phyloP scores from a whole-genome alignment of 2,888 invertebrate species.

The Helicoverpa assulta region DNA sequence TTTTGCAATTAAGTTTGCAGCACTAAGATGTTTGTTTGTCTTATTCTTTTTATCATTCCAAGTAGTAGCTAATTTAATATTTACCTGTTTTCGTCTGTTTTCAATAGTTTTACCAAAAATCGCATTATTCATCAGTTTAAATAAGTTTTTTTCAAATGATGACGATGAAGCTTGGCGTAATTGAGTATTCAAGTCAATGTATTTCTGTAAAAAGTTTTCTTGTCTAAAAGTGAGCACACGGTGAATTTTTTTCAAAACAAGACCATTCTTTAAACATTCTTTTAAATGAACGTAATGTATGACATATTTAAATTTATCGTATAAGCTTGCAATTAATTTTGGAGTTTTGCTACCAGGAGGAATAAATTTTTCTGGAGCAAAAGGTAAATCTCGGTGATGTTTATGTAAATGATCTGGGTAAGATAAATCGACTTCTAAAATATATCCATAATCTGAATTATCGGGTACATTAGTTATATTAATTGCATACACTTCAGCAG shows the following conservation, averaged over 20 bases:
- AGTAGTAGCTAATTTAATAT: slow-evolving; percentile 8
- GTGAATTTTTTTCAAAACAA: slow-evolving; percentile 3
- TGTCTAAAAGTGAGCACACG: background rate
- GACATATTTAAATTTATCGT: slow-evolving; percentile 17
- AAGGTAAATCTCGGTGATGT: slow-evolving; percentile 9
- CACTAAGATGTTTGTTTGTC: no score
- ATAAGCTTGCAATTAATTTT: slow-evolving; percentile 21
- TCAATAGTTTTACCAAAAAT: slow-evolving; percentile 37
- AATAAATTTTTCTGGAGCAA: slow-evolving; percentile 11
- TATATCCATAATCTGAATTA: slow-evolving; percentile 6
- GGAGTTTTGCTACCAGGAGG: slow-evolving; percentile 5
- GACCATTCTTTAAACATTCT: slow-evolving; percentile 5
- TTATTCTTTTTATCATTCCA: background rate
- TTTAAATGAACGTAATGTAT: slow-evolving; percentile 26
- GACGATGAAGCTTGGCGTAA: background rate
- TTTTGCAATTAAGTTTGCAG: slow-evolving; percentile 1
- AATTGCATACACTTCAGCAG: background rate
- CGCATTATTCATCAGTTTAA: slow-evolving; percentile 27
- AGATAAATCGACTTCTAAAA: slow-evolving; percentile 15
- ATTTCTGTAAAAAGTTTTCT: background rate
- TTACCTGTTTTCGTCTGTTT: slow-evolving; percentile 28
- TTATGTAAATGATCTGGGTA: slow-evolving; percentile 10
- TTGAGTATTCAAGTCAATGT: slow-evolving; percentile 3
- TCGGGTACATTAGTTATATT: background rate
- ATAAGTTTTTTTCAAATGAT: slow-evolving; percentile 28